These are phyloP conservation scores for Luffia ferchaultella DNA, from an alignment of 2,888 invertebrate genomes.

Conservation along the genomic window DNA sequence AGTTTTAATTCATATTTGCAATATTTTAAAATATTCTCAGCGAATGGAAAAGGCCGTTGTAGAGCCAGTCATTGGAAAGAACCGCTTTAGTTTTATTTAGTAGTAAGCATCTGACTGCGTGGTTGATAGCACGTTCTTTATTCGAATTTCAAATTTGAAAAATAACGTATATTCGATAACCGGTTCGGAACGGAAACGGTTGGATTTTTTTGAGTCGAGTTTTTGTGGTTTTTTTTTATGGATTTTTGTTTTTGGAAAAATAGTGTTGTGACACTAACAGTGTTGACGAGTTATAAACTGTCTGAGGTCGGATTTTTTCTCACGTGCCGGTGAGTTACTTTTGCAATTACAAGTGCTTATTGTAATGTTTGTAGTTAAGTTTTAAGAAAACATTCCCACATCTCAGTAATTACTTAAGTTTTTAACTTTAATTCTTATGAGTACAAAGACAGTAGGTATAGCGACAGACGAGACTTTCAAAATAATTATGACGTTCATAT, in stretches of 20 bases:
- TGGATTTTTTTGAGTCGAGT: conserved; percentile 33
- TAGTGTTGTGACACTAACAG: conserved; percentile 46
- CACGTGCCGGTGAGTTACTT: background rate
- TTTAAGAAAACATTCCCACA: background rate
- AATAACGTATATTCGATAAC: conserved; percentile 35
- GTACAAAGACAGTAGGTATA: background rate
- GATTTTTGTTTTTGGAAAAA: conserved; percentile 9
- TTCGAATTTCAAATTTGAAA: background rate
- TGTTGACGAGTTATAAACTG: conserved; percentile 13
- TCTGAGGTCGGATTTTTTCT: conserved; percentile 44
- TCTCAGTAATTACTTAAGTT: too few species aligned
- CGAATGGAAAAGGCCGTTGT: conserved; percentile 52
- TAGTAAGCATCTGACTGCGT: conserved; percentile 36
- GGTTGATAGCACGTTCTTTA: background rate
- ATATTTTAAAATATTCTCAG: conserved; percentile 24
- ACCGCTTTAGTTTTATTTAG: conserved; percentile 45
- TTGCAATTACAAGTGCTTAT: background rate
- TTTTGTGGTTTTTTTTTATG: conserved; percentile 5
- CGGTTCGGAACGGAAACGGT: conserved; percentile 25
- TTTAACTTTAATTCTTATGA: too few species aligned
- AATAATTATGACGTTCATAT: background rate
- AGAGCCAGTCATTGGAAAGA: conserved; percentile 51
- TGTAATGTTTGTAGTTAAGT: background rate
- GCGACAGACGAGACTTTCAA: too few species aligned
- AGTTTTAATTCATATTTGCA: conserved; percentile 17